Conservation (phyloP, 23 tunicate genomes). For the Corella eumyota region DNA sequence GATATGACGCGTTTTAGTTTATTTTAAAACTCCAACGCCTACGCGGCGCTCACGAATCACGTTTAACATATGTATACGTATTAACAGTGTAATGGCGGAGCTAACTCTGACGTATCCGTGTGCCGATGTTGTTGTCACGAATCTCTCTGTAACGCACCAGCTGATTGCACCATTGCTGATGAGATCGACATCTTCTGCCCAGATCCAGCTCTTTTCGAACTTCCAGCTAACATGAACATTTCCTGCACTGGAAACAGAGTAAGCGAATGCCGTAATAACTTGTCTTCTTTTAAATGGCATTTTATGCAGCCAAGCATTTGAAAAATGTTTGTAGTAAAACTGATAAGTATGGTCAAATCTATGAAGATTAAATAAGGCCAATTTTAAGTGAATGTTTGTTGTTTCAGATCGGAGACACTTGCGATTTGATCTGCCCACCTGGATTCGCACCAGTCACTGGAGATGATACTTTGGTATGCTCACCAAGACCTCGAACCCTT, state of each 20-base stretch:
- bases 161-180: slow-evolving; percentile 45
- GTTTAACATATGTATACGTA: no score
- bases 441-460: slow-evolving; percentile 62
- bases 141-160: slow-evolving; percentile 52
- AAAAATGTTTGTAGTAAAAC: no score
- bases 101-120: slow-evolving; percentile 36
- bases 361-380: no score
- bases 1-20: no score
- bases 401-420: slow-evolving; percentile 49
- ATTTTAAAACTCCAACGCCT: no score
- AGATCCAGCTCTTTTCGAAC: slow-evolving; percentile 38
- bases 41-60: no score
- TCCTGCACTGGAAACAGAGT: slow-evolving; percentile 44
- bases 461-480: slow-evolving; percentile 41
- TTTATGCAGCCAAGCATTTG: no score
- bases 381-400: no score
- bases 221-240: slow-evolving; percentile 17
- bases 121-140: slow-evolving; percentile 93
- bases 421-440: slow-evolving; percentile 52
- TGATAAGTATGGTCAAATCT: no score
- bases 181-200: slow-evolving; percentile 56
- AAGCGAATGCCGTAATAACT: slow-evolving; percentile 2
- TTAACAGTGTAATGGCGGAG: no score
- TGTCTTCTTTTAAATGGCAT: no score
- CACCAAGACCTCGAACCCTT: slow-evolving; percentile 42